Evolutionary conservation across 37 sponge, comb jelly and placozoan species (phyloP).

Genomic region (Hexactinellida sp.): DNA sequence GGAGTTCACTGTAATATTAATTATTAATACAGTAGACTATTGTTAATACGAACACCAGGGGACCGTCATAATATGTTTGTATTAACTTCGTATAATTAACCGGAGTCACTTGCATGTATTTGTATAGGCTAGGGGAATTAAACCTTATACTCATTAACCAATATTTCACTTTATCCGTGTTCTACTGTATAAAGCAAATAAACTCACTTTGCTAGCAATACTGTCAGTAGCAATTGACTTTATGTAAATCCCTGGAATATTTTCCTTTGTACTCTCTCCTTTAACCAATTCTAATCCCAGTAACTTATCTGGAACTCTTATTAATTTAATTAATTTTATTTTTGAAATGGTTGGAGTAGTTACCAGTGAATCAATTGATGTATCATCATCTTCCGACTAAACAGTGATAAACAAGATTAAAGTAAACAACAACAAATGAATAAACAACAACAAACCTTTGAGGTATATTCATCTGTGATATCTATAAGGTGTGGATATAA

Average conservation of each 20-base stretch:
- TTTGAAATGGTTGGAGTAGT: background rate
- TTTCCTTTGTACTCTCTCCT: background rate
- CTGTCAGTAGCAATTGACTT: background rate
- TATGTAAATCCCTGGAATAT: background rate
- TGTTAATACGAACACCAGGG: too few relatives aligned
- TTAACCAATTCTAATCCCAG: background rate
- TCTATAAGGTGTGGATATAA: background rate
- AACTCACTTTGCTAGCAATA: background rate
- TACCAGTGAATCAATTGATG: background rate
- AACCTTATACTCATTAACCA: too few relatives aligned
- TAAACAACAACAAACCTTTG: background rate
- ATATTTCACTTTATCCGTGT: too few relatives aligned
- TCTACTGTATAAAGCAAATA: too few relatives aligned
- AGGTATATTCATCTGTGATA: background rate
- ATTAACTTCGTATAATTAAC: too few relatives aligned
- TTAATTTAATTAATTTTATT: background rate
- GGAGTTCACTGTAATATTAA: too few relatives aligned
- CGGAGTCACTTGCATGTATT: too few relatives aligned
- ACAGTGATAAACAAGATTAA: background rate
- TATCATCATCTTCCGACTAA: background rate
- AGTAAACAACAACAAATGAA: background rate
- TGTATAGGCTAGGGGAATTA: too few relatives aligned
- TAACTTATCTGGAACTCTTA: background rate
- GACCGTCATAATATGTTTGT: too few relatives aligned
- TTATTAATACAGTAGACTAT: too few relatives aligned